Evolutionary conservation across 2,888 invertebrate species (phyloP), one percentile per base, ranked within the genome.

Genomic region (Drosophila koepferae): DNA sequence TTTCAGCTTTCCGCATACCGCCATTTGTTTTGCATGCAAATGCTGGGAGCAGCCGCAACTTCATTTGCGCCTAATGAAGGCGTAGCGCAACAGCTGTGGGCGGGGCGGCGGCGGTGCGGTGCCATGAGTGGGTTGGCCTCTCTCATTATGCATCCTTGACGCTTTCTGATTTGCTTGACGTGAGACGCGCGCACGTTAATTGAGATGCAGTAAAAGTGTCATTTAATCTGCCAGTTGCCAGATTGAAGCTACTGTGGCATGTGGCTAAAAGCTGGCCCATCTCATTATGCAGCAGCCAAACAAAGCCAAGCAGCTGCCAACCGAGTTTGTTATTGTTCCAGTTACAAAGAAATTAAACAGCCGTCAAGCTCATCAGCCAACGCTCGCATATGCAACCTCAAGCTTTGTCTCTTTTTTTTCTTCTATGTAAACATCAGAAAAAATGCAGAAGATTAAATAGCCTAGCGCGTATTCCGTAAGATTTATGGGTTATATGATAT

Each of bases 51-150:
- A 65, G 77, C 78, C 72, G 66, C 82, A 89, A 89, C 88, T 89
- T 85, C 86, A 89, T 85, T 85, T 85, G 62, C 82, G 74, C 86
- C 85, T 85, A 85, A 85, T 85, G 85, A 85, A 85, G 77, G 77
- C 71, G 66, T 65, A 65, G 23, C 38, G 36, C 46, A 23, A 61
- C 46, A 49, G 60, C 51, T 51, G 34, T 51, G 12, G 36, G 44
- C 16, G 41, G 34, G 38, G 10, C 28, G 28, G 53, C 34, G 36
- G 44, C n/a, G 41, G 34, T 34, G 10, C 28, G 28, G 53, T 38
- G 10, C 58, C 63, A 44, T 28, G 54, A n/a, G 48, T 23, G 6
- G 16, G 56, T 16, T 51, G 44, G 36, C 34, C 59, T 75, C 79
- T 64, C 80, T 89, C 89, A 86, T 86, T 90, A 88, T 86, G 90